These are phyloP conservation scores for Chloroceryle inda DNA, from an alignment of 2,797 vertebrate species.

Conservation along the genomic window DNA sequence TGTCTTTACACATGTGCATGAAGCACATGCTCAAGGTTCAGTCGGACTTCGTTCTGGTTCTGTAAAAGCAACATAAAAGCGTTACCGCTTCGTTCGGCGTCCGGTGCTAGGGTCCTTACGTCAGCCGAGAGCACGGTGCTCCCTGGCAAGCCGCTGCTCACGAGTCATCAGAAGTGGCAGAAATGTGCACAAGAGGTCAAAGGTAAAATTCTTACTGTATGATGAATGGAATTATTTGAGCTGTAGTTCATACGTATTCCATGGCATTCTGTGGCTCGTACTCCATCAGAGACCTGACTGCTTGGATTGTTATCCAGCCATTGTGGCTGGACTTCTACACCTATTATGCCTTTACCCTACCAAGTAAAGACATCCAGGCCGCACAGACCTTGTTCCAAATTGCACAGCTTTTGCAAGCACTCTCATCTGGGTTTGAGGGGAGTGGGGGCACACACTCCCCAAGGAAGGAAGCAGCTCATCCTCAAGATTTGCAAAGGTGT, in stretches of 20 bases:
- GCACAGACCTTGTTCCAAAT: background rate
- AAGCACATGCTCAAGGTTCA: background rate
- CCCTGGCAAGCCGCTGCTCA: background rate
- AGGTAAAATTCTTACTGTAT: background rate
- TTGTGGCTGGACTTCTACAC: background rate
- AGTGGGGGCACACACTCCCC: background rate
- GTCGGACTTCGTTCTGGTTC: background rate
- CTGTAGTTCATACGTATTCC: slow-evolving; percentile 8
- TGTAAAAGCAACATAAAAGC: background rate
- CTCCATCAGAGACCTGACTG: background rate
- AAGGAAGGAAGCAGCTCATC: background rate
- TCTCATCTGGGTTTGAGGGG: background rate
- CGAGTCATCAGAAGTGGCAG: background rate
- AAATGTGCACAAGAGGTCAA: background rate
- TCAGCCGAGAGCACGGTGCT: background rate
- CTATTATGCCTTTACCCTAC: background rate
- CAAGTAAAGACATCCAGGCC: background rate
- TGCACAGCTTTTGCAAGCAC: background rate
- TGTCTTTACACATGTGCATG: background rate
- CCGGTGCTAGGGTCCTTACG: fast-evolving
- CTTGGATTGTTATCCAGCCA: slow-evolving; percentile 4
- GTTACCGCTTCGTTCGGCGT: background rate
- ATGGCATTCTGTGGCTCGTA: background rate
- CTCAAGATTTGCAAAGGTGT: background rate
- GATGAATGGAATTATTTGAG: slow-evolving; percentile 33